Conservation (phyloP, 2,797 vertebrate genomes). For the Leptoclinus maculatus region DNA sequence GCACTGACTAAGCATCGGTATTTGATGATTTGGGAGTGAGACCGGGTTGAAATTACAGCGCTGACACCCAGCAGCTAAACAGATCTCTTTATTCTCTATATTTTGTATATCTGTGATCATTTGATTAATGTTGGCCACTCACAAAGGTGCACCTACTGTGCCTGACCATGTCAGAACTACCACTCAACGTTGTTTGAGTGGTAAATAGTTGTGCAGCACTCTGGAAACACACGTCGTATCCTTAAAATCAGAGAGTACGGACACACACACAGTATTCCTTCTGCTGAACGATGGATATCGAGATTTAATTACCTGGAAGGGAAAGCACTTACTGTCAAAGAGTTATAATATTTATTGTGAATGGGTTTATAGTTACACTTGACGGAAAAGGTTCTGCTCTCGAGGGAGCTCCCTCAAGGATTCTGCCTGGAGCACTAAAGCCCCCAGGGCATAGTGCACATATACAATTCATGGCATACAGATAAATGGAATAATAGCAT, state of each 20-base stretch:
- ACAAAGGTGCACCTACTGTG: background rate
- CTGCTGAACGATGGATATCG: constrained; percentile 37
- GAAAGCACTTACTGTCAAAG: constrained; percentile 41
- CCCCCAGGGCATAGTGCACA: constrained; percentile 10
- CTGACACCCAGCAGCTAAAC: background rate
- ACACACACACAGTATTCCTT: constrained; percentile 4
- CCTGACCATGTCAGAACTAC: background rate
- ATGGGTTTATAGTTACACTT: constrained; percentile 33
- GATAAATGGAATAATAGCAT: constrained; percentile 32
- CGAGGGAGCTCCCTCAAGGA: constrained; percentile 39
- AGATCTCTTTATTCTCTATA: background rate
- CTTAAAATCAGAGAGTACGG: background rate
- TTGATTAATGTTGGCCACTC: background rate
- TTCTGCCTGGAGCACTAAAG: constrained; percentile 38
- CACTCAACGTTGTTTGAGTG: background rate
- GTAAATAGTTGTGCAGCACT: background rate
- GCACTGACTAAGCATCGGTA: background rate
- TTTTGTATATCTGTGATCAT: background rate
- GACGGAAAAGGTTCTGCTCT: constrained; percentile 32
- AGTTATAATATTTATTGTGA: constrained; percentile 39
- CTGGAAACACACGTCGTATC: constrained; percentile 5
- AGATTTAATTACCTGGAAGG: constrained; percentile 47
- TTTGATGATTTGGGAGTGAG: background rate
- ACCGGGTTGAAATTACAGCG: background rate
- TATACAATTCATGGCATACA: constrained; percentile 28